phyloP scores from a whole-genome alignment of 1,140 invertebrate species.

The Dermatophagoides farinae region DNA sequence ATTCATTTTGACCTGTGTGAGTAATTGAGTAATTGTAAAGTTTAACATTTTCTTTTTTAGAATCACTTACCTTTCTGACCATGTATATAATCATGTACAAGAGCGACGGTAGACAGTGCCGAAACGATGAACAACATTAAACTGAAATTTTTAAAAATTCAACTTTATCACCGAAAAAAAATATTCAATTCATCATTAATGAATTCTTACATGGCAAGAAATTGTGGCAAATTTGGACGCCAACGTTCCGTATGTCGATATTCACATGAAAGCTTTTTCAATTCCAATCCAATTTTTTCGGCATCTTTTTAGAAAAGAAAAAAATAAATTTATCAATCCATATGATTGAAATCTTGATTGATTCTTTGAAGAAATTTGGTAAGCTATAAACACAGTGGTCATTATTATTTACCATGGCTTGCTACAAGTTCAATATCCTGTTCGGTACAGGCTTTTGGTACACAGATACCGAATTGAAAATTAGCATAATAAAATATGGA shows the following conservation, averaged over 20 bases:
- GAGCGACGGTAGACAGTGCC: neutral
- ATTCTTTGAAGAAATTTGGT: too few species aligned
- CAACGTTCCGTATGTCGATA: neutral
- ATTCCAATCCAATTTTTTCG: neutral
- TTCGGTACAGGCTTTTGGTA: constrained; percentile 7
- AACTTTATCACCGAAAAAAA: neutral
- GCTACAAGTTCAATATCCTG: constrained; percentile 3
- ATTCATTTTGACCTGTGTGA: neutral
- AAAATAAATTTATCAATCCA: too few species aligned
- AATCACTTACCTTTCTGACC: neutral
- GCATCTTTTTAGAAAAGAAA: neutral
- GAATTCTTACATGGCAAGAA: neutral
- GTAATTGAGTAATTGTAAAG: neutral
- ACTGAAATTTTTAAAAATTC: neutral
- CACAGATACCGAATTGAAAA: constrained; percentile 12
- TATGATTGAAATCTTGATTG: too few species aligned
- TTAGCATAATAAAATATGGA: neutral
- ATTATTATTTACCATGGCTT: neutral
- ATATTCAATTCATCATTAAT: neutral
- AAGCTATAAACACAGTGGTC: too few species aligned
- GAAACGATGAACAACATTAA: neutral
- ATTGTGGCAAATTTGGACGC: neutral
- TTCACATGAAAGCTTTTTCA: neutral
- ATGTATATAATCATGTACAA: neutral
- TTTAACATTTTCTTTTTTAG: neutral